phyloP scores from a whole-genome alignment of 1,140 invertebrate genomes.

The Lepidotrigona ventralis region DNA sequence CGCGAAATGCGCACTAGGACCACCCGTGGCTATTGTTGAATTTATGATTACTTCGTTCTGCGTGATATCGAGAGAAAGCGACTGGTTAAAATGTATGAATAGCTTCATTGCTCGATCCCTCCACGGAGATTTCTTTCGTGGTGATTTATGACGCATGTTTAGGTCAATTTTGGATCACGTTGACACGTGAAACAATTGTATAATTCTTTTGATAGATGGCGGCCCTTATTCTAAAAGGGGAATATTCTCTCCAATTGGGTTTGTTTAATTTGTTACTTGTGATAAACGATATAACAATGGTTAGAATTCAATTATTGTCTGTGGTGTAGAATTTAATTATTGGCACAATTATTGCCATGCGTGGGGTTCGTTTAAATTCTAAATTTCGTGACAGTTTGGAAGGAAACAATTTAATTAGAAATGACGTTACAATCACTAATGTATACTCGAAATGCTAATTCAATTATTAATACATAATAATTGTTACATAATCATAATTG shows the following conservation, averaged over 20 bases:
- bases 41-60: conserved; percentile 12
- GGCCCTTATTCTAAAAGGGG: background rate
- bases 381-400: background rate
- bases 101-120: background rate
- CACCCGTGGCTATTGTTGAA: conserved; percentile 8
- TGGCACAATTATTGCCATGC: too few species aligned
- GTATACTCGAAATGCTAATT: too few species aligned
- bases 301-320: too few species aligned
- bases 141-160: conserved; percentile 17
- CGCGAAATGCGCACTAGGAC: conserved; percentile 12
- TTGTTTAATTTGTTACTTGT: background rate
- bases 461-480: too few species aligned
- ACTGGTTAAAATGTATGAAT: conserved; percentile 37
- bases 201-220: background rate
- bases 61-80: background rate
- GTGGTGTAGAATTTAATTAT: too few species aligned
- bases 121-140: background rate
- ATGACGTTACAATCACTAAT: too few species aligned
- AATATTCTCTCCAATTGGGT: background rate
- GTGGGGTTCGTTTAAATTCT: background rate
- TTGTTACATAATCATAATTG: too few species aligned
- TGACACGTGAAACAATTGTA: background rate
- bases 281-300: too few species aligned
- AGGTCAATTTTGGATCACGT: background rate
- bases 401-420: too few species aligned